phyloP scores from a whole-genome alignment of 1,140 invertebrate species.

The Temnothorax curvispinosus region DNA sequence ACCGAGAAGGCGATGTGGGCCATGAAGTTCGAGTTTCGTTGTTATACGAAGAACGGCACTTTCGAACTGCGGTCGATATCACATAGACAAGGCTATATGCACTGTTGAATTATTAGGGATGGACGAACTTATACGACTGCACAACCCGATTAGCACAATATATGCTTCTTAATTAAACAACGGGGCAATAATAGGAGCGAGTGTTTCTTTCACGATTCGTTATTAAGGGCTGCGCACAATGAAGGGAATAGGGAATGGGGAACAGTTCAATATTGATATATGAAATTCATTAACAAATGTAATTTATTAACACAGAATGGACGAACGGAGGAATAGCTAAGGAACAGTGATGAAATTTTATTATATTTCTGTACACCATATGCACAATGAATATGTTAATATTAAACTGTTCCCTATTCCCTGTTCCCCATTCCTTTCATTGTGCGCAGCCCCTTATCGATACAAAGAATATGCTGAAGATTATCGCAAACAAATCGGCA shows the following conservation, averaged over 20 bases:
- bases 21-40: slow-evolving; percentile 31
- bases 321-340: too few relatives aligned
- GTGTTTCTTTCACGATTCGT: not conserved
- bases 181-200: not conserved
- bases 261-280: too few relatives aligned
- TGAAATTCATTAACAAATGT: too few relatives aligned
- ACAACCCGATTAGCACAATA: slow-evolving; percentile 26
- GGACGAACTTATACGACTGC: not conserved
- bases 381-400: too few relatives aligned
- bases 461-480: not conserved
- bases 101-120: slow-evolving; percentile 55
- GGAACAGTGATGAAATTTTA: too few relatives aligned
- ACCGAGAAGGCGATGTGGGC: slow-evolving; percentile 15
- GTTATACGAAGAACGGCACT: slow-evolving; percentile 22
- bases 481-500: not conserved
- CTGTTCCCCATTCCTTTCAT: too few relatives aligned
- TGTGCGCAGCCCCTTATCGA: not conserved
- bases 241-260: too few relatives aligned
- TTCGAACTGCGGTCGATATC: slow-evolving; percentile 50
- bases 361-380: too few relatives aligned
- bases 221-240: not conserved
- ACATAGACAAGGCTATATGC: slow-evolving; percentile 50
- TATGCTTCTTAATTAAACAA: slow-evolving; percentile 32
- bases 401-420: too few relatives aligned
- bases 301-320: too few relatives aligned